Percentiles rank a stretch among this genome's conserved stretches.
Evolutionary conservation across 2,888 invertebrate genomes (phyloP).

Genomic region (Sarcophaga subvicina): DNA sequence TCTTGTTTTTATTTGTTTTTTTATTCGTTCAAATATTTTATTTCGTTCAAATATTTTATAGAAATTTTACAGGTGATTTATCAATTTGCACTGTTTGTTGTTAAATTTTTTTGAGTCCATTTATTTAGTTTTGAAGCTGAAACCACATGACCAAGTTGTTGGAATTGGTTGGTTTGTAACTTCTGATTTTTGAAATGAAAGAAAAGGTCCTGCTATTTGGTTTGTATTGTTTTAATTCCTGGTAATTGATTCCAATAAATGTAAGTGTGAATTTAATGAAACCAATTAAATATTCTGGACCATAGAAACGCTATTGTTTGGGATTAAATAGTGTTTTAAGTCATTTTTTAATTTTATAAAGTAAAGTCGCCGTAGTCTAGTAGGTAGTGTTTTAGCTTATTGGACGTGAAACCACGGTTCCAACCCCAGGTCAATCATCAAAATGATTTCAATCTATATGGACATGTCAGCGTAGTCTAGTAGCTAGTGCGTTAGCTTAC

Average conservation of each 20-base stretch:
- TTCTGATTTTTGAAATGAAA: not conserved
- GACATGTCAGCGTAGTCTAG: too few relatives aligned
- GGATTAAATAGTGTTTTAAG: too few relatives aligned
- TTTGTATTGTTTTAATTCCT: constrained; percentile 56
- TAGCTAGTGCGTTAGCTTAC: too few relatives aligned
- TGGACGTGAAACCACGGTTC: too few relatives aligned
- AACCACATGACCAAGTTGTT: constrained; percentile 54
- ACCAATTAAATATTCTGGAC: too few relatives aligned
- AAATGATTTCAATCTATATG: too few relatives aligned
- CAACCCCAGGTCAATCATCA: too few relatives aligned
- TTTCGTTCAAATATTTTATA: constrained; percentile 59
- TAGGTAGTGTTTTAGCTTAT: too few relatives aligned
- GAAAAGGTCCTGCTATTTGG: constrained; percentile 65
- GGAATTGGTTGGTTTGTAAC: constrained; percentile 11
- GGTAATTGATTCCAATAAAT: constrained; percentile 65
- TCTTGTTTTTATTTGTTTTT: not conserved
- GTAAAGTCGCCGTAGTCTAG: too few relatives aligned
- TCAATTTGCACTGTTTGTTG: constrained; percentile 68
- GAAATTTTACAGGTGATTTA: constrained; percentile 71
- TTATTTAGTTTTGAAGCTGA: constrained; percentile 29
- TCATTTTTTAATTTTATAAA: too few relatives aligned
- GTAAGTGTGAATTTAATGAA: constrained; percentile 23
- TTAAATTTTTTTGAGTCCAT: not conserved
- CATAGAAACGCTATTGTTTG: too few relatives aligned
- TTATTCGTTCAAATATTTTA: constrained; percentile 58